A percentile compares a stretch with the other conserved stretches of the same genome.
These are phyloP conservation scores for Sitophilus oryzae DNA, from an alignment of 1,140 invertebrate species.

Conservation along the genomic window DNA sequence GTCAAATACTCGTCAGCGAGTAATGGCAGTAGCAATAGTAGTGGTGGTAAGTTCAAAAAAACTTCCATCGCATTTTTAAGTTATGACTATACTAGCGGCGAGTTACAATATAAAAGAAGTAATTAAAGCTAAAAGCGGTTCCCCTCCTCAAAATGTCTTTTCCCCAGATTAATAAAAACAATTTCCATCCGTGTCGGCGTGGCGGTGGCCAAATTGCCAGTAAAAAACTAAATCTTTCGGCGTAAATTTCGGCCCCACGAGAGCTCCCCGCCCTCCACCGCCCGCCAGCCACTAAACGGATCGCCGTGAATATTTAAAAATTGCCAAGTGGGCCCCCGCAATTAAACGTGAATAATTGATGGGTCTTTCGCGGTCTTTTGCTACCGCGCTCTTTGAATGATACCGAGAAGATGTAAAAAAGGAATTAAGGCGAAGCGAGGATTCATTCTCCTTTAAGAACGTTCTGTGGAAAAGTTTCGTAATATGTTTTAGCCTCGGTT, in stretches of 20 bases:
- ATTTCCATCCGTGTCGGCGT: background rate
- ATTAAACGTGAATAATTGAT: slow-evolving; percentile 11
- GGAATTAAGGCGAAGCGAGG: no score
- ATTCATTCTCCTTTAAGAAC: no score
- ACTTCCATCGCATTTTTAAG: no score
- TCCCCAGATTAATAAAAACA: background rate
- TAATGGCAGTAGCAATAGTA: no score
- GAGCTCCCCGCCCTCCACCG: background rate
- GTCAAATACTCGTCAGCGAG: no score
- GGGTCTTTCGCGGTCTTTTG: slow-evolving; percentile 6
- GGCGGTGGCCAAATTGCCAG: background rate
- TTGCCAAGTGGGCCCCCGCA: slow-evolving; percentile 1
- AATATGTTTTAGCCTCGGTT: no score
- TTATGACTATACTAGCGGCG: no score
- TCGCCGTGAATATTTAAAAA: background rate
- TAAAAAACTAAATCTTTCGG: background rate
- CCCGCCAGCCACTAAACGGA: no score
- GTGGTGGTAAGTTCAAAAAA: no score
- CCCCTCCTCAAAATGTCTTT: no score
- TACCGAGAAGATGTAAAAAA: no score
- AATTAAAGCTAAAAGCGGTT: background rate
- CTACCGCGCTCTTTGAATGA: background rate
- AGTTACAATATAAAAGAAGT: background rate
- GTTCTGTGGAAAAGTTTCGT: no score
- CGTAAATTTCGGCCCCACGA: background rate